Evolutionary conservation across 2,797 vertebrate species (phyloP), one percentile per base, ranked within the genome.

Genomic region (Gephyroberyx darwinii): DNA sequence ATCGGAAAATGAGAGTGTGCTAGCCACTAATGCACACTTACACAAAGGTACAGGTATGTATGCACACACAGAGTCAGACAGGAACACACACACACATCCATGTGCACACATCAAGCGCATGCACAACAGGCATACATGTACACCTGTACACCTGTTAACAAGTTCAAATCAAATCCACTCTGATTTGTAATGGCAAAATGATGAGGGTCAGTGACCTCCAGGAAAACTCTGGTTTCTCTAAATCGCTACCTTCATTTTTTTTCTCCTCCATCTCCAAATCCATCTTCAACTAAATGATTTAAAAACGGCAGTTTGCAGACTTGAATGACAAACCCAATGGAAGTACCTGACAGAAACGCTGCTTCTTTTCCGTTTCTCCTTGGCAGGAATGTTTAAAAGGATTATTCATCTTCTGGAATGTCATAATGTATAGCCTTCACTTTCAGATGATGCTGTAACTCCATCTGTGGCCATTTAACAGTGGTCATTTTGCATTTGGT

Each of bases 181-280:
- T 14, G 5, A 66, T 57, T 59, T 14, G 8, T 30, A 26, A 65
- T 60, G 31, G 65, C 48, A 14, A 45, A 65, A 37, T 61, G 51
- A 80, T 54, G 51, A 79, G 9, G 74, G 50, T 80, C 66, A 54
- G 2, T 26, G 77, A 83, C 81, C 68, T 69, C 26, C 52, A 52
- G 50, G 10, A 53, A 26, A 41, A 37, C 57, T 47, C 22, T 4
- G 31, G 8, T 22, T 71, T 12, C 26, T 65, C 8, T 55, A 48
- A 80, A 67, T 66, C 59, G 45, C 45, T 43, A 8, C 77, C 13
- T 14, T 22, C 33, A 17, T 19, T 3, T 26, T 60, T 45, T 30
- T 20, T 16, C 4, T 1, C 31, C 19, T 33, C 22, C 20, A 55
- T 55, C 10, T 69, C 60, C 58, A 22, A 58, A 57, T 41, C 16